Percentiles rank a stretch among this genome's conserved stretches.
phyloP scores from a whole-genome alignment of 2,888 invertebrate genomes.

The Dastarcus helophoroides region DNA sequence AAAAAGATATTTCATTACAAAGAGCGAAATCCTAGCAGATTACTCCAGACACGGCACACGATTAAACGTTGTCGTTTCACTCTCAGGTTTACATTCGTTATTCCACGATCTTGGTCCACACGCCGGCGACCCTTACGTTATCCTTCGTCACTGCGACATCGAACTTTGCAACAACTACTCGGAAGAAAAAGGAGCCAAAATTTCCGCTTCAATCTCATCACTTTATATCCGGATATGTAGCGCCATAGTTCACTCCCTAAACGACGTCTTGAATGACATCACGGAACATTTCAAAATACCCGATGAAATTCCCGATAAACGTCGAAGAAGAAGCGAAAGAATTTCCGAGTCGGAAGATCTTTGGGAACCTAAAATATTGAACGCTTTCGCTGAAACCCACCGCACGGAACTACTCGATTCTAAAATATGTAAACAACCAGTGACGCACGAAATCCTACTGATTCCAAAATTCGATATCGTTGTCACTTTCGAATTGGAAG shows the following conservation, averaged over 20 bases:
- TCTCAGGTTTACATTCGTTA: constrained; percentile 47
- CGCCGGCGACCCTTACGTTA: constrained; percentile 42
- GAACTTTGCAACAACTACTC: constrained; percentile 54
- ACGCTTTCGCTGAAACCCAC: constrained; percentile 21
- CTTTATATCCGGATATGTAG: constrained; percentile 62
- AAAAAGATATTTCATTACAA: constrained; percentile 43
- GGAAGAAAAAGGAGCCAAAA: constrained; percentile 54
- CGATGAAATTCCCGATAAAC: constrained; percentile 20
- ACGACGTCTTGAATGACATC: constrained; percentile 41
- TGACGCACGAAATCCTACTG: constrained; percentile 24
- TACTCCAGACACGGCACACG: constrained; percentile 55
- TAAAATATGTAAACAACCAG: constrained; percentile 1
- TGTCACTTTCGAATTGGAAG: constrained; percentile 54
- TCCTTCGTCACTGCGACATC: constrained; percentile 57
- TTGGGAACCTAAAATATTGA: constrained; percentile 60
- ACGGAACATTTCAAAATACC: constrained; percentile 36
- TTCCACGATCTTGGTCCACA: constrained; percentile 31
- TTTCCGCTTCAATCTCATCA: constrained; percentile 53
- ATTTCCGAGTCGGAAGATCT: constrained; percentile 46
- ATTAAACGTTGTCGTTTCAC: constrained; percentile 50
- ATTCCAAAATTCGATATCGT: constrained; percentile 44
- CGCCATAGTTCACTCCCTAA: constrained; percentile 59
- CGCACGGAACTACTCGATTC: constrained; percentile 3
- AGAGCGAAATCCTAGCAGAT: constrained; percentile 58
- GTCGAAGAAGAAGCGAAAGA: constrained; percentile 11